Percentiles rank a stretch among this genome's conserved stretches.
Evolutionary conservation across 2,113 vertebrate species (phyloP).

Genomic region (Onychostruthus taczanowskii): DNA sequence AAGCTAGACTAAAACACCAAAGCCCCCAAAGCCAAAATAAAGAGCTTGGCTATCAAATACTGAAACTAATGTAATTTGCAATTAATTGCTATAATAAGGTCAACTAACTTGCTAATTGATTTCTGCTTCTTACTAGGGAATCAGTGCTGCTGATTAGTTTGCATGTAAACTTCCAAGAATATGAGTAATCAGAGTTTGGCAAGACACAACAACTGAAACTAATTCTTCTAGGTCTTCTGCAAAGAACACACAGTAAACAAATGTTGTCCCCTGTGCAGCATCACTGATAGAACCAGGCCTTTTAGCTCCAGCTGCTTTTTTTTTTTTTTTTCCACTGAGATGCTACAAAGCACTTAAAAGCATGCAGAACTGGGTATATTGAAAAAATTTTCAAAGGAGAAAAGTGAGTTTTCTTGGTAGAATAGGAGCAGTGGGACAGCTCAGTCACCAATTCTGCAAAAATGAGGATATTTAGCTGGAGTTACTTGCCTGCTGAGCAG

Average conservation of each 20-base stretch:
- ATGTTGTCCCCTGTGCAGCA: background rate
- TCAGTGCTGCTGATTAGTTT: constrained; percentile 8
- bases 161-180: background rate
- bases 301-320: background rate
- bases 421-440: background rate
- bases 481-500: background rate
- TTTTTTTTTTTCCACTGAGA: background rate
- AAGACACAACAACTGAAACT: background rate
- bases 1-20: background rate
- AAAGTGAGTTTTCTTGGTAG: background rate
- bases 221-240: constrained; percentile 1
- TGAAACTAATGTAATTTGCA: background rate
- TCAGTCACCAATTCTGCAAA: background rate
- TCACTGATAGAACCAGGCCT: background rate
- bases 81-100: constrained; percentile 6
- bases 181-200: background rate
- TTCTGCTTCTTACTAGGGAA: background rate
- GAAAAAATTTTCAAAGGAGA: background rate
- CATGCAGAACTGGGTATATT: background rate
- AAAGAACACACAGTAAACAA: background rate
- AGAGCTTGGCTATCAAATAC: background rate
- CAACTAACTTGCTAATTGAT: constrained; percentile 20
- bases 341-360: background rate
- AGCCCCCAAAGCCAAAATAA: background rate
- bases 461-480: background rate